Conservation (phyloP, 2,888 invertebrate genomes). For the Ephialtes manifestator region DNA sequence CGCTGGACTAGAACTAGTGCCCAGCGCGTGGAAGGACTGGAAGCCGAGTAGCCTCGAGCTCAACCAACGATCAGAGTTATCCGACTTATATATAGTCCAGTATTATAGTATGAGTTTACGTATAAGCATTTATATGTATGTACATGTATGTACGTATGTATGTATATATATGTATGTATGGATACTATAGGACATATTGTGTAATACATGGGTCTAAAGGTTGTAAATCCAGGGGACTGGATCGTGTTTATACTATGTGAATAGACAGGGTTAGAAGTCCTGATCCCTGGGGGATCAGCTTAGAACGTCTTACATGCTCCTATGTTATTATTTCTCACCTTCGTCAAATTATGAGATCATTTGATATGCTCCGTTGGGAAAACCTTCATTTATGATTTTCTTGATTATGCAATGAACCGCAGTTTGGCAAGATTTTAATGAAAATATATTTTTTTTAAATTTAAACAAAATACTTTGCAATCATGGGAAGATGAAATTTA, state of each 20-base stretch:
- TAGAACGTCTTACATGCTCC: slow-evolving; percentile 23
- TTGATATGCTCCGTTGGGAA: background rate
- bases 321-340: slow-evolving; percentile 22
- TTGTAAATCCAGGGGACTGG: slow-evolving; percentile 25
- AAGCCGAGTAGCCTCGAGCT: slow-evolving; percentile 57
- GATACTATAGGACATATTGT: slow-evolving; percentile 7
- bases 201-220: slow-evolving; percentile 24
- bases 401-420: background rate
- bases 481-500: too few species aligned
- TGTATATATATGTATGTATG: background rate
- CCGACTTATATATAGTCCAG: slow-evolving; percentile 31
- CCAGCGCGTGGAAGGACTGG: slow-evolving; percentile 29
- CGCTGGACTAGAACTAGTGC: slow-evolving; percentile 45
- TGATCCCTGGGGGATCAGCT: slow-evolving; percentile 17
- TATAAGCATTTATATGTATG: background rate
- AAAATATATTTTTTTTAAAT: too few species aligned
- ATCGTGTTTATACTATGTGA: slow-evolving; percentile 19
- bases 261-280: slow-evolving; percentile 16
- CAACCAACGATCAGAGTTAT: slow-evolving; percentile 49
- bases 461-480: too few species aligned
- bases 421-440: too few species aligned
- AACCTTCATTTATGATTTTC: background rate
- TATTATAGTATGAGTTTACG: background rate
- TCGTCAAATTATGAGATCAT: slow-evolving; percentile 21
- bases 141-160: background rate